Conservation (phyloP, 2,797 vertebrate species). For the Silurus lanzhouensis region DNA sequence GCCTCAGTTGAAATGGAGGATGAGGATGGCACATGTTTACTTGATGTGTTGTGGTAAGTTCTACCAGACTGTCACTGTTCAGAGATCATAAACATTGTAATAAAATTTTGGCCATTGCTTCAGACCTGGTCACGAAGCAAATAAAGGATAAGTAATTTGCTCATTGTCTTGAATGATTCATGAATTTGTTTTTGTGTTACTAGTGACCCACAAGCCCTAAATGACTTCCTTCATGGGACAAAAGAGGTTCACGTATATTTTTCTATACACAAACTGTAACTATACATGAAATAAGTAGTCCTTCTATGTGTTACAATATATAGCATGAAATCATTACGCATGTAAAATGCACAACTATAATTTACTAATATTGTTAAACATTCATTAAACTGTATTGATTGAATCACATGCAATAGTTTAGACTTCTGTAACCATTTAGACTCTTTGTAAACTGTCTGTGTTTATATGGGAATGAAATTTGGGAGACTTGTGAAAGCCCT, state of each 20-base stretch:
- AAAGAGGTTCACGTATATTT: constrained; percentile 71
- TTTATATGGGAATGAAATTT: constrained; percentile 22
- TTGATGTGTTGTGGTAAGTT: constrained; percentile 85
- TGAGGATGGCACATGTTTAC: constrained; percentile 85
- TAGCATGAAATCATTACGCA: neutral
- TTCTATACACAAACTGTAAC: neutral
- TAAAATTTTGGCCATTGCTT: neutral
- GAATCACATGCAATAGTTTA: neutral
- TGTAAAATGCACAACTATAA: neutral
- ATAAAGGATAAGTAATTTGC: neutral
- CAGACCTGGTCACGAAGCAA: neutral
- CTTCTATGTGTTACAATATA: neutral
- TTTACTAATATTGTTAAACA: neutral
- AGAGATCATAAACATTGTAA: neutral
- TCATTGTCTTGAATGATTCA: neutral
- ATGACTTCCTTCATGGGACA: constrained; percentile 84
- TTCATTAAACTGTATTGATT: neutral
- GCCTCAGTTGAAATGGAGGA: constrained; percentile 83
- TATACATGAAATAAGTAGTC: neutral
- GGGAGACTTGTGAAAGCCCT: constrained; percentile 9
- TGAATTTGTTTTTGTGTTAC: constrained; percentile 15
- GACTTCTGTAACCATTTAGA: neutral
- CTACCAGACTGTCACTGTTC: neutral
- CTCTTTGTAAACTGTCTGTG: neutral
- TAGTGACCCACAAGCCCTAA: constrained; percentile 84